These are phyloP conservation scores for Bolborhynchus lineola DNA, from an alignment of 2,113 vertebrate genomes.

Conservation along the genomic window DNA sequence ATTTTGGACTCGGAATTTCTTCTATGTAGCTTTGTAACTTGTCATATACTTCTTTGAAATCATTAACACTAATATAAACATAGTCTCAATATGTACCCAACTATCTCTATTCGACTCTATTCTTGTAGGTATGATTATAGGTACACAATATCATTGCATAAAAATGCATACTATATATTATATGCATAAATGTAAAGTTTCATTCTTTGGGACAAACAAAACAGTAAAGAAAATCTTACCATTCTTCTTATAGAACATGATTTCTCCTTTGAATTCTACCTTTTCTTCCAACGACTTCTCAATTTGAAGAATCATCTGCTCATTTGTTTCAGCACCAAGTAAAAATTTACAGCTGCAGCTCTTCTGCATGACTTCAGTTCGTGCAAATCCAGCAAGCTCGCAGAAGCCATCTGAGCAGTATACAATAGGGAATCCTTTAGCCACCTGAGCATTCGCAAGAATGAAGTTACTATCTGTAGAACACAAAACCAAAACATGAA, in stretches of 20 bases:
- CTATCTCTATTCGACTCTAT: not conserved
- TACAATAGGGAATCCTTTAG: constrained; percentile 95
- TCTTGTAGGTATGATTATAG: not conserved
- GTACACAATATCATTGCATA: not conserved
- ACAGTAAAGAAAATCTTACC: constrained; percentile 68
- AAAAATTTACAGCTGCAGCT: constrained; percentile 97
- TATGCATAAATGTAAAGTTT: not conserved
- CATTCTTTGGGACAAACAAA: not conserved
- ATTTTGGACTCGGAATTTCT: not conserved
- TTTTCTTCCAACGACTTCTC: constrained; percentile 92
- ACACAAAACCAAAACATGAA: constrained; percentile 9
- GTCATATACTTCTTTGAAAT: not conserved
- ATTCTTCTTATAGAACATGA: constrained; percentile 94
- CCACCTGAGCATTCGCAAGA: constrained; percentile 96
- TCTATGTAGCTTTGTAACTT: not conserved
- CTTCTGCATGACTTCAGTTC: constrained; percentile 98
- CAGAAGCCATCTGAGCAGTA: constrained; percentile 99
- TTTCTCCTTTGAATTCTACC: constrained; percentile 95
- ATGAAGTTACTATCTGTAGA: constrained; percentile 97
- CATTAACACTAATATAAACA: not conserved
- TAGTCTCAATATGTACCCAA: not conserved
- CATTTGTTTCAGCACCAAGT: constrained; percentile 90
- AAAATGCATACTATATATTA: not conserved
- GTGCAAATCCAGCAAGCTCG: constrained; percentile 92
- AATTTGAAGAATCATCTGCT: constrained; percentile 90